Evolutionary conservation across 2,888 invertebrate species (phyloP), one percentile per base, ranked within the genome.

Genomic region (Allygus modestus): DNA sequence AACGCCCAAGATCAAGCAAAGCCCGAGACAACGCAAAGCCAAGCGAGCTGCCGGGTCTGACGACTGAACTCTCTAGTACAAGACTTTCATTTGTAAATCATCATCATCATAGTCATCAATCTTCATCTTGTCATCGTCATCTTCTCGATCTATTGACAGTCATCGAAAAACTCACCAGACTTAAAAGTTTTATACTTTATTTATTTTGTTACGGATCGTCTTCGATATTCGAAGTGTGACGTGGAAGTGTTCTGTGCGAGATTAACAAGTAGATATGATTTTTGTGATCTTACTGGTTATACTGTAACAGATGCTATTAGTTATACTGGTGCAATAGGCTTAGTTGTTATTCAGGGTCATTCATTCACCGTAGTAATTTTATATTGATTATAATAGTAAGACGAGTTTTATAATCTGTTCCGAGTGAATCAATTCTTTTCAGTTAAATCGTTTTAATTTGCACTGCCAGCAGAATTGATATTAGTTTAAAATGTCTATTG

Each of bases 11-110:
- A 86, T 86, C 54, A 88, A 87, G 23, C 87, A 95, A 89, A 96
- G 96, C 87, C 96, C 96, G 82, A 94, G 95, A 89, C 92, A 95
- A 90, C 93, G 96, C 89, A 96, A 96, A 91, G 93, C 93, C 65
- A 96, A 96, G 91, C 93, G 94, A 90, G 92, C 94, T 82, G 94
- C 93, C 79, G 95, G 95, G 87, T 94, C 94, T 86, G 94, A 95
- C 90, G 94, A 94, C 89, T 92, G 90, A 91, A 82, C 77, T 46
- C 77, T 51, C 51, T 23, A 41, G 11, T 33, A 4, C 73, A 41
- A 73, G 73, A 73, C 73, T 73, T 69, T 75, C 43, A 46, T 77
- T 26, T 46, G 43, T 77, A 46, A 28, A 31, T 41, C 43, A 33
- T 41, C 37, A 73, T 73, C n/a, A 65, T 33, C 69, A 33, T 33